These are phyloP conservation scores for Aphelocoma californica DNA, from an alignment of 2,797 vertebrate genomes.

Conservation along the genomic window DNA sequence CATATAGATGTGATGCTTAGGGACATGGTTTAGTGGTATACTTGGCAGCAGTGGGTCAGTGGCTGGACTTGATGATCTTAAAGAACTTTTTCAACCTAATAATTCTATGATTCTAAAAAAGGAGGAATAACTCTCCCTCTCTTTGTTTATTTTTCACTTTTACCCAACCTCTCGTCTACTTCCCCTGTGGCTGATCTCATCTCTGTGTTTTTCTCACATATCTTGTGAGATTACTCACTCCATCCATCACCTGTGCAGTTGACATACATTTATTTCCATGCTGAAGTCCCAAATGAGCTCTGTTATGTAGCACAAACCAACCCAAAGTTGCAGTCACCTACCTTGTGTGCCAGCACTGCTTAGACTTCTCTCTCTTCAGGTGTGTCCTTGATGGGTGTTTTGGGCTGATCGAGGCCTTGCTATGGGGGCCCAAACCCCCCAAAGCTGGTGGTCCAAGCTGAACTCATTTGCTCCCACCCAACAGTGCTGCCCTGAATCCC, in stretches of 20 bases:
- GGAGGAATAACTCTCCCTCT: not conserved
- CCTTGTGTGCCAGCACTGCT: not conserved
- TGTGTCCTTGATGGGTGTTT: not conserved
- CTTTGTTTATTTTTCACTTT: not conserved
- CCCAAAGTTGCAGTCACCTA: not conserved
- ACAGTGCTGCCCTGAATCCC: not conserved
- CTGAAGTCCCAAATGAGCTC: not conserved
- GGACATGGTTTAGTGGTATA: not conserved
- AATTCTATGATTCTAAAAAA: not conserved
- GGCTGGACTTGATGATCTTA: not conserved
- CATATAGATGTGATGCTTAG: not conserved
- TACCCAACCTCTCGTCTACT: not conserved
- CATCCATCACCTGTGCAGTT: not conserved
- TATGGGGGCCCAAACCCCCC: not conserved
- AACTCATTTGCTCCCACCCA: not conserved
- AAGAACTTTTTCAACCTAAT: not conserved
- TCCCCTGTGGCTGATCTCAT: not conserved
- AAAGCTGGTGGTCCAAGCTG: not conserved
- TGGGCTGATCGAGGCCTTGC: not conserved
- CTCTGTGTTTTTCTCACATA: not conserved
- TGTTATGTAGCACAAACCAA: not conserved
- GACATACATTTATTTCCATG: not conserved
- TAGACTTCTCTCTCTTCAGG: not conserved
- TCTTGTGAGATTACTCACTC: not conserved
- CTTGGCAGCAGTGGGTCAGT: not conserved